These are phyloP conservation scores for Tympanoctomys barrerae DNA, from an alignment of 2,797 vertebrate species.

Conservation along the genomic window DNA sequence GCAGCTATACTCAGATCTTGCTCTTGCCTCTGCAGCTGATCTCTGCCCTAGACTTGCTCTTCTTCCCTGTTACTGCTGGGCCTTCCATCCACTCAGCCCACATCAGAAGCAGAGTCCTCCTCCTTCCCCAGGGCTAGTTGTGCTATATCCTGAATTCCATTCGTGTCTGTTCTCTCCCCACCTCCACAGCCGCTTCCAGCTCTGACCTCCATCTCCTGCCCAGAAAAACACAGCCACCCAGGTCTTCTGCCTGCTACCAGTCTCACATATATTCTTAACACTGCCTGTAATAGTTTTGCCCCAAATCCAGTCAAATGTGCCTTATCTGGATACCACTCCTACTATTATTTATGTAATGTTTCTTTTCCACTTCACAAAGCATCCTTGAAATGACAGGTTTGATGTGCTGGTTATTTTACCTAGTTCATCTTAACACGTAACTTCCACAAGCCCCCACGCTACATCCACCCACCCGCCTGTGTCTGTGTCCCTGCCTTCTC, in stretches of 20 bases:
- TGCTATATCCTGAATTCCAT: neutral
- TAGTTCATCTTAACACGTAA: constrained; percentile 17
- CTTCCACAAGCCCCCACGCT: neutral
- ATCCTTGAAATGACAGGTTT: constrained; percentile 34
- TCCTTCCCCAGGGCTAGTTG: neutral
- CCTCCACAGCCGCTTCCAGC: neutral
- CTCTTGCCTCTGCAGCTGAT: neutral
- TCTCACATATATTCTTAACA: constrained; percentile 8
- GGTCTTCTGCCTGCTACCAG: constrained; percentile 2
- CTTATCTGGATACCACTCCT: neutral
- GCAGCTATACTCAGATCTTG: constrained; percentile 11
- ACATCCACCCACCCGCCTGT: neutral
- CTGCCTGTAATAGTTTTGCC: neutral
- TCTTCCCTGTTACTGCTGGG: neutral
- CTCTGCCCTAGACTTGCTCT: neutral
- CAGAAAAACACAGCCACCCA: neutral
- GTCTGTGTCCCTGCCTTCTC: constrained; percentile 47
- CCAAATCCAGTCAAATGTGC: constrained; percentile 14
- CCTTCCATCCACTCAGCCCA: neutral
- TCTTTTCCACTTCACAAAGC: constrained; percentile 47
- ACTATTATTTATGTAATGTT: neutral
- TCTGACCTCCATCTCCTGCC: constrained; percentile 34
- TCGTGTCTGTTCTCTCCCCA: neutral
- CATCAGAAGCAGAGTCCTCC: neutral
- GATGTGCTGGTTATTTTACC: constrained; percentile 44